Percentiles rank a stretch among this genome's conserved stretches.
Evolutionary conservation across 1,140 invertebrate genomes (phyloP).

Genomic region (Phenacoccus solenopsis): DNA sequence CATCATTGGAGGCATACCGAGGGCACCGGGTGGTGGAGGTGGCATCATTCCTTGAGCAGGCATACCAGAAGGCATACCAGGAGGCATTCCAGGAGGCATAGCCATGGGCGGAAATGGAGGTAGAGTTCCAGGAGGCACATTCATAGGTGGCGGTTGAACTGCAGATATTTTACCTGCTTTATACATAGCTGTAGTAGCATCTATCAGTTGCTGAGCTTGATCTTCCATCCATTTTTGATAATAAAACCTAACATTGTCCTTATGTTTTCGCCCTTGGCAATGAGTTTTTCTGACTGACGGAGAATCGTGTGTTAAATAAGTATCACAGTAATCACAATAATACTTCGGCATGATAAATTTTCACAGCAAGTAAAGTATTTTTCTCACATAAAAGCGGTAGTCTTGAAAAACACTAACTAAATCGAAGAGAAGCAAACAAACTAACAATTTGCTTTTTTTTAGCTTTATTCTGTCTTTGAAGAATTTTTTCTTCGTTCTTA

Average conservation of each 20-base stretch:
- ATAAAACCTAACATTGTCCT: slow-evolving; percentile 98
- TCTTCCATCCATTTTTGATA: slow-evolving; percentile 99
- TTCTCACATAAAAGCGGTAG: too few species aligned
- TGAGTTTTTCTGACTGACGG: slow-evolving; percentile 98
- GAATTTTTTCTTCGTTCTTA: too few species aligned
- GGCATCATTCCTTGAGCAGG: slow-evolving; percentile 62
- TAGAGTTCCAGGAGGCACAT: slow-evolving; percentile 36
- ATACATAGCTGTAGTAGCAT: slow-evolving; percentile 90
- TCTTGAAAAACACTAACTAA: too few species aligned
- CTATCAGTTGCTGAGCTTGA: slow-evolving; percentile 94
- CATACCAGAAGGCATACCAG: slow-evolving; percentile 52
- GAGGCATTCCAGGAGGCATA: slow-evolving; percentile 45
- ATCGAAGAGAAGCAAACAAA: too few species aligned
- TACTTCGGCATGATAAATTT: slow-evolving; percentile 69
- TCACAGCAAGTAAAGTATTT: too few species aligned
- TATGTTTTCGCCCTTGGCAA: slow-evolving; percentile 96
- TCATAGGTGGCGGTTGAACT: slow-evolving; percentile 52
- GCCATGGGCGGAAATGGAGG: slow-evolving; percentile 38
- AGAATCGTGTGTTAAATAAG: slow-evolving; percentile 97
- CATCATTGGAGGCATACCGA: slow-evolving; percentile 45
- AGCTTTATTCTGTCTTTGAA: too few species aligned
- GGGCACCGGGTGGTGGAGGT: slow-evolving; percentile 41
- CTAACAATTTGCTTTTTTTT: too few species aligned
- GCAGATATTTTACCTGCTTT: slow-evolving; percentile 70
- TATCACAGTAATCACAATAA: slow-evolving; percentile 99